phyloP scores from a whole-genome alignment of 2,113 vertebrate species.

The Prolemur simus region DNA sequence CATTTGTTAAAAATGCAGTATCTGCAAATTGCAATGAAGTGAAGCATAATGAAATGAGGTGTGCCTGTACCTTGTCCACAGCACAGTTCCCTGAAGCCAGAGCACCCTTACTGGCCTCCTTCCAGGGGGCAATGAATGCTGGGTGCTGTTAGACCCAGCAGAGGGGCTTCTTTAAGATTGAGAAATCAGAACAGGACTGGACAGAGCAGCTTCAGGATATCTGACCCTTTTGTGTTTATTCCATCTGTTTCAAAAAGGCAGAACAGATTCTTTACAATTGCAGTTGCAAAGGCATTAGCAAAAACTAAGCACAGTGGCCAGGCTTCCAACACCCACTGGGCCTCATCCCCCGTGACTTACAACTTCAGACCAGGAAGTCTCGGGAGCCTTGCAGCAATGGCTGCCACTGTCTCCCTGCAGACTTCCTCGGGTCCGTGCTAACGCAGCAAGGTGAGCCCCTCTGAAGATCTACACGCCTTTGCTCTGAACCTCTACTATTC shows the following conservation, averaged over 20 bases:
- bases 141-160: neutral
- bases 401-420: neutral
- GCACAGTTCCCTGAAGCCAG: neutral
- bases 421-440: neutral
- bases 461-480: neutral
- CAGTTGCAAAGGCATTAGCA: neutral
- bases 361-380: neutral
- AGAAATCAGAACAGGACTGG: neutral
- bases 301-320: neutral
- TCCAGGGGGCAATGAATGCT: neutral
- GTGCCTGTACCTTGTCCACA: neutral
- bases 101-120: neutral
- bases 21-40: neutral
- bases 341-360: accelerated
- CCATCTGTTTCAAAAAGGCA: neutral
- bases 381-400: accelerated
- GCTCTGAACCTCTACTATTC: neutral
- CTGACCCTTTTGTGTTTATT: neutral
- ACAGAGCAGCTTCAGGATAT: neutral
- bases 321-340: neutral
- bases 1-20: neutral
- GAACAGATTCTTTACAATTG: neutral
- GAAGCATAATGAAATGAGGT: neutral
- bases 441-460: neutral
- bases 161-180: neutral